phyloP scores from a whole-genome alignment of 1,140 invertebrate species.

The Himalopsyche phryganea region DNA sequence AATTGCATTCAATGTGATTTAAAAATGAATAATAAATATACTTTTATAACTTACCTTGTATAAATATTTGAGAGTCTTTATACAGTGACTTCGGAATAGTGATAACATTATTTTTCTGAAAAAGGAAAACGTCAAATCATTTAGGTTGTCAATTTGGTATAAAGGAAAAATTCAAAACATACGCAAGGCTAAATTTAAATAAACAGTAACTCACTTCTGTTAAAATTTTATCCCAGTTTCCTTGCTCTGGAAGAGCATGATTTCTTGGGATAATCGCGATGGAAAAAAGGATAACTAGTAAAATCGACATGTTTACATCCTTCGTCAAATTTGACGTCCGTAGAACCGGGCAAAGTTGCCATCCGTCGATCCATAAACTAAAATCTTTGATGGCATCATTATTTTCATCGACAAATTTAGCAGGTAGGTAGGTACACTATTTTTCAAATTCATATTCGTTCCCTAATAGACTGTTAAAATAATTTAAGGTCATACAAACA shows the following conservation, averaged over 20 bases:
- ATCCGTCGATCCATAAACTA: too few species aligned
- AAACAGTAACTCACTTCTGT: conserved; percentile 35
- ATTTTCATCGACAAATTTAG: too few species aligned
- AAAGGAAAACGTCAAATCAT: conserved; percentile 10
- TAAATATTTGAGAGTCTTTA: conserved; percentile 42
- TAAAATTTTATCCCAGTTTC: conserved; percentile 43
- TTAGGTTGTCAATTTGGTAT: too few species aligned
- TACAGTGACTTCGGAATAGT: conserved; percentile 43
- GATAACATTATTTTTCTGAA: conserved; percentile 32
- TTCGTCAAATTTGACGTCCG: not conserved
- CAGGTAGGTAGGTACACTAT: too few species aligned
- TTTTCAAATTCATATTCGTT: too few species aligned
- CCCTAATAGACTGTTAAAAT: too few species aligned
- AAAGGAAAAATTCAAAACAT: not conserved
- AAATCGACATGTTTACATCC: conserved; percentile 26
- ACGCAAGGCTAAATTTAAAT: not conserved
- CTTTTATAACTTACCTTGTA: conserved; percentile 37
- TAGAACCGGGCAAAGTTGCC: not conserved
- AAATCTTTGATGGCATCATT: too few species aligned
- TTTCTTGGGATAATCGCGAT: conserved; percentile 16
- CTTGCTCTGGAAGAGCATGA: conserved; percentile 39
- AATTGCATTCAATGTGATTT: too few species aligned
- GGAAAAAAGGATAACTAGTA: conserved; percentile 6
- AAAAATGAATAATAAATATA: not conserved
- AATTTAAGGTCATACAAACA: too few species aligned